Conservation (phyloP, 2,888 invertebrate species). For the Gari tellinella region DNA sequence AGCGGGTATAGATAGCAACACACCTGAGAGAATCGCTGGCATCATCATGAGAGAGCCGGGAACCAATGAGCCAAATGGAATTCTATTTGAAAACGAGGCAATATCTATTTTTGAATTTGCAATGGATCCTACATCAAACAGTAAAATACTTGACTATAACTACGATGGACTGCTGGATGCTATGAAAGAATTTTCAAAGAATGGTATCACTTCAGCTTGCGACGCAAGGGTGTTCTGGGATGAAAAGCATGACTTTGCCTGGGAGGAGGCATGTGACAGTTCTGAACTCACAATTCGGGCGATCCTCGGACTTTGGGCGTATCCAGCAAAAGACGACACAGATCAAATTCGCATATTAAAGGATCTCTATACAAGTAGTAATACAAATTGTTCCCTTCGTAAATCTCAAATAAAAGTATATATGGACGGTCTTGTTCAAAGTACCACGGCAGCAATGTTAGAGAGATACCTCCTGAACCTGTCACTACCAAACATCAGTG, state of each 20-base stretch:
- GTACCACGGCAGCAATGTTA: slow-evolving; percentile 47
- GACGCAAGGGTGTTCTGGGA: slow-evolving; percentile 48
- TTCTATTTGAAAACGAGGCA: slow-evolving; percentile 52
- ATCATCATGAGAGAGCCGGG: slow-evolving; percentile 45
- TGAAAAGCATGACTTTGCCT: slow-evolving; percentile 26
- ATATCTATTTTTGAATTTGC: slow-evolving; percentile 41
- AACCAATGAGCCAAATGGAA: slow-evolving; percentile 45
- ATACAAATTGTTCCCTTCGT: slow-evolving; percentile 17
- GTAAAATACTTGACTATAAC: slow-evolving; percentile 15
- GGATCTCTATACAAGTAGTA: slow-evolving; percentile 24
- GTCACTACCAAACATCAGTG: slow-evolving; percentile 23
- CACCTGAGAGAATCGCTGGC: slow-evolving; percentile 28
- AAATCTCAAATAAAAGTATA: slow-evolving; percentile 50
- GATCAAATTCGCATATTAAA: slow-evolving; percentile 36
- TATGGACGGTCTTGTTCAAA: slow-evolving; percentile 45
- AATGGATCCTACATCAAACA: slow-evolving; percentile 13
- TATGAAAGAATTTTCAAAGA: too few species aligned
- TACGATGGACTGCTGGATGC: slow-evolving; percentile 5
- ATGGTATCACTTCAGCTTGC: slow-evolving; percentile 23
- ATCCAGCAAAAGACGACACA: slow-evolving; percentile 9
- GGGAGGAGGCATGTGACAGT: slow-evolving; percentile 26
- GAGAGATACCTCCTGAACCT: slow-evolving; percentile 32
- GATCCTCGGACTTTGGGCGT: slow-evolving; percentile 49
- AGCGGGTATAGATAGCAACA: slow-evolving; percentile 24
- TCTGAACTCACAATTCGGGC: slow-evolving; percentile 31